Evolutionary conservation across 2,113 vertebrate genomes (phyloP).

Genomic region (Mus spicilegus): DNA sequence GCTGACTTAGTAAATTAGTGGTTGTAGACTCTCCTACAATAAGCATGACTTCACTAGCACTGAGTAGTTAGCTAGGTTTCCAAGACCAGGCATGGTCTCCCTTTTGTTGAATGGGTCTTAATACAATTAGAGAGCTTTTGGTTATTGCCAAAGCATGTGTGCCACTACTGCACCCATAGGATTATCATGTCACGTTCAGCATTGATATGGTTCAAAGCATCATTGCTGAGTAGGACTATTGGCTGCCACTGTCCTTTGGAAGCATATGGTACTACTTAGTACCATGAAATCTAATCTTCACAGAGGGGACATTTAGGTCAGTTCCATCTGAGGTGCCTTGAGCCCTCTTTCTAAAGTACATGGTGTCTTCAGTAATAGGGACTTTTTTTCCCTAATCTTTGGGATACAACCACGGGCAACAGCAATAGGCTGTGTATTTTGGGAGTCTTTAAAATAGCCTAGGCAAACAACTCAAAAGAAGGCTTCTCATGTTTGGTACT

Average conservation of each 20-base stretch:
- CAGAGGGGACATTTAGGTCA: neutral
- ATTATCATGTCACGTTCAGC: too few relatives aligned
- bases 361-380: neutral
- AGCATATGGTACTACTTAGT: neutral
- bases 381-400: neutral
- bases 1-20: neutral
- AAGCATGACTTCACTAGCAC: neutral
- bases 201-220: neutral
- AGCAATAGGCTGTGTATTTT: neutral
- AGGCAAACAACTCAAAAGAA: neutral
- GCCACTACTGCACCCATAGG: neutral
- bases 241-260: neutral
- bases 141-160: neutral
- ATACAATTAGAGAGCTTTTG: neutral
- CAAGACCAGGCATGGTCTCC: neutral
- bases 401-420: neutral
- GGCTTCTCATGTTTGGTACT: neutral
- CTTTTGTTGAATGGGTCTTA: neutral
- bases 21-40: neutral
- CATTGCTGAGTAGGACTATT: neutral
- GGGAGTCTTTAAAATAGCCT: neutral
- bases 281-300: neutral
- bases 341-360: neutral
- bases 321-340: neutral
- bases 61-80: neutral